Percentiles rank a stretch among this genome's conserved stretches.
These are phyloP conservation scores for Cephonodes hylas DNA, from an alignment of 2,888 invertebrate genomes.

Conservation along the genomic window DNA sequence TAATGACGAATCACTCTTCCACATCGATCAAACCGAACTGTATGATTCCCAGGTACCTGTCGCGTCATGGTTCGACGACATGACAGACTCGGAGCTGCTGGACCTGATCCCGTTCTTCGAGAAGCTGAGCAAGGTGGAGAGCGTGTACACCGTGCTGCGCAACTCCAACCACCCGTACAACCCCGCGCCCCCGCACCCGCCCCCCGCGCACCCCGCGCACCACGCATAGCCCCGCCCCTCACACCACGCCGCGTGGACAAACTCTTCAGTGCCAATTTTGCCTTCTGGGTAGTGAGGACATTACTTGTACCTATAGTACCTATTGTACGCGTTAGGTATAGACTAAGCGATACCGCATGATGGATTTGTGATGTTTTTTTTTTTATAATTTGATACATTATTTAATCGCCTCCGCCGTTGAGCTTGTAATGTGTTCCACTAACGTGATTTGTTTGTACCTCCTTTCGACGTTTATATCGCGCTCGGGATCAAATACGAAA, in stretches of 20 bases:
- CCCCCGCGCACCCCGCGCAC: conserved; percentile 28
- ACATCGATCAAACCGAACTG: too few species aligned
- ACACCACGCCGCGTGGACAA: conserved; percentile 48
- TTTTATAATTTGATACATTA: conserved; percentile 21
- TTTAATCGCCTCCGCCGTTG: conserved; percentile 38
- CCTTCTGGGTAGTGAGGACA: conserved; percentile 80
- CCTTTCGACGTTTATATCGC: conserved; percentile 56
- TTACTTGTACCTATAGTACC: conserved; percentile 71
- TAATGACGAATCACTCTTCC: too few species aligned
- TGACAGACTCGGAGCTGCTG: conserved; percentile 97
- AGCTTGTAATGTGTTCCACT: conserved; percentile 50
- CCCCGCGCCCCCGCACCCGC: conserved; percentile 64
- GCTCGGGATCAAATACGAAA: conserved; percentile 77
- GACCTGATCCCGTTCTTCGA: conserved; percentile 99
- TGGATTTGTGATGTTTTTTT: conserved; percentile 56
- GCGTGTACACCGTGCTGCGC: conserved; percentile 96
- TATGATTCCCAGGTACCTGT: conserved; percentile 92
- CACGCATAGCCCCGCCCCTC: conserved; percentile 25
- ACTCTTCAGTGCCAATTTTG: conserved; percentile 81
- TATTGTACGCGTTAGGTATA: conserved; percentile 73
- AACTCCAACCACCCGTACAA: conserved; percentile 94
- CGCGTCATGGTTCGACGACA: conserved; percentile 99
- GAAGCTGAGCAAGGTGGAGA: conserved; percentile 97
- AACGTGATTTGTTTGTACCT: conserved; percentile 32
- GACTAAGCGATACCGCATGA: conserved; percentile 72